Evolutionary conservation across 2,113 vertebrate genomes (phyloP).

Genomic region (Trogon melanurus): DNA sequence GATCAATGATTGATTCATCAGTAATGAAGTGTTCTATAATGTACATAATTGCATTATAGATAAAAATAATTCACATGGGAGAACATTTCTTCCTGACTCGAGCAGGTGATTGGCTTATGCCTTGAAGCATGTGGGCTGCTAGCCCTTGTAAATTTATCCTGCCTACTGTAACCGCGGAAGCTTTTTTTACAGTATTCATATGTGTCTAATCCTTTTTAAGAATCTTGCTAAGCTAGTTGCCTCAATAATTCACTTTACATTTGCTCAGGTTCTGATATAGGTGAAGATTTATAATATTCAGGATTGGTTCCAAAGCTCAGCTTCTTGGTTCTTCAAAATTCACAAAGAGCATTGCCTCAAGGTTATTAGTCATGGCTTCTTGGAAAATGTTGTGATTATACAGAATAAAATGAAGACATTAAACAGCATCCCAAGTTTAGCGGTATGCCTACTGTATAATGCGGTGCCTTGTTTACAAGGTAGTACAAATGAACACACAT

Average conservation of each 20-base stretch:
- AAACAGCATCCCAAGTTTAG: slow-evolving; percentile 33
- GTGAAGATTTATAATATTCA: slow-evolving; percentile 35
- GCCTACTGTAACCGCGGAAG: background rate
- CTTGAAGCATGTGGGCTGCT: slow-evolving; percentile 8
- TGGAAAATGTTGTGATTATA: slow-evolving; percentile 36
- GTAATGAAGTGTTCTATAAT: background rate
- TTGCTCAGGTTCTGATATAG: slow-evolving; percentile 23
- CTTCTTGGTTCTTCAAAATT: slow-evolving; percentile 37
- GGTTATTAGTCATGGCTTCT: slow-evolving; percentile 53
- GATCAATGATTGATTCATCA: background rate
- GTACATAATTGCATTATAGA: background rate
- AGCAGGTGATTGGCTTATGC: background rate
- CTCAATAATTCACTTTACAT: slow-evolving; percentile 42
- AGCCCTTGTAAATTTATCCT: slow-evolving; percentile 35
- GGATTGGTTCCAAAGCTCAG: background rate
- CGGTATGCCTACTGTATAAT: slow-evolving; percentile 12
- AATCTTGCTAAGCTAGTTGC: slow-evolving; percentile 21
- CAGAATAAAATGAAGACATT: slow-evolving; percentile 39
- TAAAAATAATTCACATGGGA: slow-evolving; percentile 13
- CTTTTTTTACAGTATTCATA: slow-evolving; percentile 35
- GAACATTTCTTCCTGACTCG: slow-evolving; percentile 1
- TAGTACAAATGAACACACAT: slow-evolving; percentile 28
- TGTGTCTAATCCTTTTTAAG: slow-evolving; percentile 29
- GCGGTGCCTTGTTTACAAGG: slow-evolving; percentile 55
- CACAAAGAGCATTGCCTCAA: slow-evolving; percentile 16